A percentile compares a stretch with the other conserved stretches of the same genome.
Evolutionary conservation across 2,888 invertebrate species (phyloP).

Genomic region (Acholoe squamosa): DNA sequence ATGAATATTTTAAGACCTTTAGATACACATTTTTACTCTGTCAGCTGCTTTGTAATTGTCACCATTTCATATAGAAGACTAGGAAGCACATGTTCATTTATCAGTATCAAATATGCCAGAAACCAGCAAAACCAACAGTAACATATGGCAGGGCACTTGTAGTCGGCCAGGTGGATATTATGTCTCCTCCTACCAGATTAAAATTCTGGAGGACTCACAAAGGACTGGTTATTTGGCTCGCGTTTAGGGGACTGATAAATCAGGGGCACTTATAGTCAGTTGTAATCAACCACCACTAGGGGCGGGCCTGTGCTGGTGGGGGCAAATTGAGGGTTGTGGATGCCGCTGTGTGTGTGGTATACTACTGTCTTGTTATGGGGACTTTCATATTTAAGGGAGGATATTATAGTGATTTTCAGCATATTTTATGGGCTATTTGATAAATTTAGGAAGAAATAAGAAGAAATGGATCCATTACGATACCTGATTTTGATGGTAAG

Average conservation of each 20-base stretch:
- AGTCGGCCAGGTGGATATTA: constrained; percentile 4
- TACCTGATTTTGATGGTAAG: too few species aligned
- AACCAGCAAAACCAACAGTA: constrained; percentile 5
- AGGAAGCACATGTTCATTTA: background rate
- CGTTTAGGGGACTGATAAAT: constrained; percentile 23
- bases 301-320: background rate
- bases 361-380: too few species aligned
- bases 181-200: background rate
- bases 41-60: too few species aligned
- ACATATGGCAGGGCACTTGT: background rate
- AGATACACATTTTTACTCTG: too few species aligned
- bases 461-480: too few species aligned
- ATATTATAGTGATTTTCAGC: too few species aligned
- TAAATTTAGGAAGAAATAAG: too few species aligned
- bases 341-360: background rate
- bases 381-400: too few species aligned
- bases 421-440: too few species aligned
- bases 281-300: constrained; percentile 20
- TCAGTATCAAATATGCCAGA: constrained; percentile 24
- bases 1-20: too few species aligned
- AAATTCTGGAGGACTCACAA: background rate
- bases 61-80: too few species aligned
- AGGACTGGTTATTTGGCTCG: background rate
- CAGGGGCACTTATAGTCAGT: background rate
- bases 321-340: background rate